Evolutionary conservation across 2,888 invertebrate species (phyloP).

Genomic region (Aproaerema taeniolella): DNA sequence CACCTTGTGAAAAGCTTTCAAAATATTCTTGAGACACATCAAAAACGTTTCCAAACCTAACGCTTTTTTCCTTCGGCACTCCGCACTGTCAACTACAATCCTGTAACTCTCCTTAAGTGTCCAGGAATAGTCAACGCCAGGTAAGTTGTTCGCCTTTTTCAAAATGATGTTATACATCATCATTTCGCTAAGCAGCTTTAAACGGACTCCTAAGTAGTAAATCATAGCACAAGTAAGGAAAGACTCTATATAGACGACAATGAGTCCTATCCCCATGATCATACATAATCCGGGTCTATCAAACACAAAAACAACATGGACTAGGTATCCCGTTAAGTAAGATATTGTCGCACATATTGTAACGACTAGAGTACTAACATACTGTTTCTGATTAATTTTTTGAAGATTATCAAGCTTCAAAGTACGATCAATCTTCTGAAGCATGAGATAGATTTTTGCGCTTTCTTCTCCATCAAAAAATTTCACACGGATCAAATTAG

Average conservation of each 20-base stretch:
- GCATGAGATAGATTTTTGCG: background rate
- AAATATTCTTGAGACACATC: conserved; percentile 25
- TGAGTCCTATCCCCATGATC: conserved; percentile 21
- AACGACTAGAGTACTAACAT: no score
- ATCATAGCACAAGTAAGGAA: conserved; percentile 24
- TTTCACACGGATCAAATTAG: background rate
- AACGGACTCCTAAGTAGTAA: conserved; percentile 26
- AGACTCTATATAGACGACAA: conserved; percentile 25
- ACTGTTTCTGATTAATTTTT: no score
- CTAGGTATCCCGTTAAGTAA: conserved; percentile 22
- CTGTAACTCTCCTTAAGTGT: background rate
- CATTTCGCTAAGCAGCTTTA: conserved; percentile 27
- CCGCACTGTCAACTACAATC: background rate
- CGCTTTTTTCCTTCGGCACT: background rate
- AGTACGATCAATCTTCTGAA: conserved; percentile 5
- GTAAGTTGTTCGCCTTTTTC: background rate
- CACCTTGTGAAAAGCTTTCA: conserved; percentile 27
- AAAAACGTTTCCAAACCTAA: conserved; percentile 18
- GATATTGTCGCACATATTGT: conserved; percentile 11
- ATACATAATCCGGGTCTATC: conserved; percentile 21
- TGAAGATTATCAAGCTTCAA: no score
- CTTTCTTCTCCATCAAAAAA: background rate
- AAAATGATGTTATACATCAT: conserved; percentile 18
- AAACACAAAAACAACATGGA: conserved; percentile 17
- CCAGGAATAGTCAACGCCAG: background rate